Evolutionary conservation across 2,888 invertebrate genomes (phyloP), one percentile per base, ranked within the genome.

Genomic region (Pterostichus niger): DNA sequence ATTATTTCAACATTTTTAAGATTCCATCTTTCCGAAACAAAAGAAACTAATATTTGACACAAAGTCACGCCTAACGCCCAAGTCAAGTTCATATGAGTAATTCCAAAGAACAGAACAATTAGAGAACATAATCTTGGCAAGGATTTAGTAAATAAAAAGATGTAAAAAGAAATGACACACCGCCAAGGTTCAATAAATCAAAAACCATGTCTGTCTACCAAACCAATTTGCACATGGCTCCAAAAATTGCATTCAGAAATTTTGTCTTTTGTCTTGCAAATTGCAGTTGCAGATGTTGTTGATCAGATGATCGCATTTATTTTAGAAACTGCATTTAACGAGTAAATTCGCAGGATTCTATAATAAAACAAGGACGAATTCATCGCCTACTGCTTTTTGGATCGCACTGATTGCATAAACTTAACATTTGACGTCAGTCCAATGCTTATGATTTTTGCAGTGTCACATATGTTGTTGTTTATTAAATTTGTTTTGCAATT

Each of bases 81-180:
- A 71, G 68, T 71, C 68, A 71, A 71, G 46, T 40, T 40, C 64
- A 33, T 2, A 33, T 35, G 13, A 17, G 31, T 35, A 64, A 64
- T 15, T 64, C 40, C 33, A 11, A 49, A 52, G 31, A 59, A 56
- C 52, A 44, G 40, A 61, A 61, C 61, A 81, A 81, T 81, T 81
- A 71, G 24, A 40, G n/a, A 17, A 81, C 81, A 81, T 73, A 17
- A 44, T 81, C 73, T 73, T 81, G 81, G 81, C 81, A 81, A 71
- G 35, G n/a, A 24, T 52, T 81, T 81, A 40, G 81, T 81, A 81
- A 81, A 81, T 81, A 81, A 71, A 68, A 81, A 64, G 71, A 73
- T 68, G 11, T 33, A 61, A 44, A 81, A 73, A 81, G 73, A 52
- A 17, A 33, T 68, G 71, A 71, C 40, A 40, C 15, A 35, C 40